phyloP scores from a whole-genome alignment of 23 tunicate species.

The Diplosoma virens region DNA sequence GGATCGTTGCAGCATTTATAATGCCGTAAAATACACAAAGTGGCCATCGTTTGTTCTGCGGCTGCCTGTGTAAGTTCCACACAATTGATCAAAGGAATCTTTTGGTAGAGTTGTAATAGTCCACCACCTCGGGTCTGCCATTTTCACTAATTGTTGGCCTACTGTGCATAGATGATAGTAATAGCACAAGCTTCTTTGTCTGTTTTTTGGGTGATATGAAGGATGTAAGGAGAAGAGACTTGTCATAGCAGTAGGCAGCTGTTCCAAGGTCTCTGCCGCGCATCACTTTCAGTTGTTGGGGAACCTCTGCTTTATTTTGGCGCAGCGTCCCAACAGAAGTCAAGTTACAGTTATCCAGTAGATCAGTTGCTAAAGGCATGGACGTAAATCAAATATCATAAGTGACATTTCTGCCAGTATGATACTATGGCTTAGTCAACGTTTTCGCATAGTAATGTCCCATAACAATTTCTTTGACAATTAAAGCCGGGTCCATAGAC shows the following conservation, averaged over 20 bases:
- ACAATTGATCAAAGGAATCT: neutral
- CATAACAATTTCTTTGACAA: neutral
- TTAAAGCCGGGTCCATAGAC: neutral
- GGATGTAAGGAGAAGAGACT: neutral
- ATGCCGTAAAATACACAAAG: neutral
- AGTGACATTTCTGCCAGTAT: neutral
- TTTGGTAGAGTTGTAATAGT: too few species aligned
- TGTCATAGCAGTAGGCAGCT: neutral
- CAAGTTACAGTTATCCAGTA: neutral
- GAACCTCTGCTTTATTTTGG: neutral
- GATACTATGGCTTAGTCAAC: too few species aligned
- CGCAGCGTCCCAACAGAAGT: slow-evolving; percentile 1
- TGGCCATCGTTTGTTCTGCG: neutral
- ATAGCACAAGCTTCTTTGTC: neutral
- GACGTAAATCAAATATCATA: neutral
- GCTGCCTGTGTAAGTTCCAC: neutral
- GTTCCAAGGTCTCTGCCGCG: neutral
- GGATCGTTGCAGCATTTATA: neutral
- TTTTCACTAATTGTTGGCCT: too few species aligned
- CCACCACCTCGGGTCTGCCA: too few species aligned
- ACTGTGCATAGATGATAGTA: too few species aligned
- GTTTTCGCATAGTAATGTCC: neutral
- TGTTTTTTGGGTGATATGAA: neutral
- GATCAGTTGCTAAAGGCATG: neutral
- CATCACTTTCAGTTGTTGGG: neutral